Conservation (phyloP, 2,888 invertebrate genomes). For the Conistra vaccinii region DNA sequence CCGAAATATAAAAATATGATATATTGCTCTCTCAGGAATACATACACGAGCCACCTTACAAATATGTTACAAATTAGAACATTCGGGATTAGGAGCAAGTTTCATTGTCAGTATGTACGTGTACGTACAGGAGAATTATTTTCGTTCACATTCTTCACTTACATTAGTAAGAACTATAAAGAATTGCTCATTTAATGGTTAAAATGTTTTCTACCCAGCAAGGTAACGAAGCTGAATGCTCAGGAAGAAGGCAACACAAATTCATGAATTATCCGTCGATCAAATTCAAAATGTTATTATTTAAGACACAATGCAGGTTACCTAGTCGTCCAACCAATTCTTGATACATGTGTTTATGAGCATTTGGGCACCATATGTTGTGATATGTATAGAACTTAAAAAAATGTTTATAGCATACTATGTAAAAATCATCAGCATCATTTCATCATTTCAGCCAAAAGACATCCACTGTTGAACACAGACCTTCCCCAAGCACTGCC, state of each 20-base stretch:
- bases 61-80: conserved; percentile 36
- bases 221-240: neutral
- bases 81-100: conserved; percentile 20
- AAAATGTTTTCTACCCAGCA: neutral
- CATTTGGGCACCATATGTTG: too few relatives aligned
- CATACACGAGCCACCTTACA: conserved; percentile 19
- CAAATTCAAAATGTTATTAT: neutral
- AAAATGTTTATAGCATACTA: too few relatives aligned
- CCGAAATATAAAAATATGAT: conserved; percentile 42
- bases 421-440: too few relatives aligned
- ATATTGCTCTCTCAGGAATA: conserved; percentile 28
- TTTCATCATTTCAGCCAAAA: too few relatives aligned
- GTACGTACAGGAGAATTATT: neutral
- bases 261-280: neutral
- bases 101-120: conserved; percentile 9
- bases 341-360: too few relatives aligned
- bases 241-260: neutral
- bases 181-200: too few relatives aligned
- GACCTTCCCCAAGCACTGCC: too few relatives aligned
- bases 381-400: too few relatives aligned
- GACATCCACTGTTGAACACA: too few relatives aligned
- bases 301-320: neutral
- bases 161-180: neutral
- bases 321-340: too few relatives aligned
- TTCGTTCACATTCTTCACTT: neutral